Base-by-base conservation (phyloP, 1,140 invertebrate species). In the Penaeus japonicus region DNA sequence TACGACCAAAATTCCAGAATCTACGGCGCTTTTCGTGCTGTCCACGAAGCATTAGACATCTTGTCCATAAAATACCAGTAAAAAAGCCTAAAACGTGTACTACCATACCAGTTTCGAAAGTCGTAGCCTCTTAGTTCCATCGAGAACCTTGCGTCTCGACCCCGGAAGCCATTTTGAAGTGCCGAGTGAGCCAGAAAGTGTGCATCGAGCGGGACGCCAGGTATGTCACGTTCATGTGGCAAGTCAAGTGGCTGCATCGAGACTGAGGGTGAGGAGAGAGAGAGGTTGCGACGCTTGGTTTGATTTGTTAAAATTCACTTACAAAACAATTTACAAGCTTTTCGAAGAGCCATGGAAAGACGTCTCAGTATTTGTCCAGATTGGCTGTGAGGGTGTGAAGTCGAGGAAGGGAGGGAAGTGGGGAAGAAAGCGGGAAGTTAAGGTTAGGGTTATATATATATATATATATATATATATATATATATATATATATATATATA, bases 201-300 rank as follows among this genome's bases (percentile, higher is more conserved):
- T 85, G 84, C n/a, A 57, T 47, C 0, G 47, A 55, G n/a, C 84
- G 77, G 17, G 84, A 35, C 2, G 54, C 70, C 39, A 85, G 84
- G 73, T 85, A 85, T 0, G 84, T 85, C n/a, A 77, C 70, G 27
- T 85, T 85, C 84, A 47, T 55, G 47, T 57, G 18, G 54, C 84
- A 85, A 20, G 77, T 73, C 39, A 85, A 65, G 4, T 77, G 12
- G 5, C 18, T 18, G 30, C 84, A 85, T 27, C 70, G 39, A 1
- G 84, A 85, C 84, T 85, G 84, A 10, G 39, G 39, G 39, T 7
- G 39, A 39, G 39, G 39, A 39, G 1, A 39, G 39, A 39, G n/a
- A n/a, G 39, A 1, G 39, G 39, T 2, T 4, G 39, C 0, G 39
- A 10, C 7, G 35, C 7, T 39, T 4, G 35, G 2, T n/a, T n/a